These are phyloP conservation scores for Drosophila pseudoananassae DNA, from an alignment of 1,140 invertebrate genomes.

Conservation along the genomic window DNA sequence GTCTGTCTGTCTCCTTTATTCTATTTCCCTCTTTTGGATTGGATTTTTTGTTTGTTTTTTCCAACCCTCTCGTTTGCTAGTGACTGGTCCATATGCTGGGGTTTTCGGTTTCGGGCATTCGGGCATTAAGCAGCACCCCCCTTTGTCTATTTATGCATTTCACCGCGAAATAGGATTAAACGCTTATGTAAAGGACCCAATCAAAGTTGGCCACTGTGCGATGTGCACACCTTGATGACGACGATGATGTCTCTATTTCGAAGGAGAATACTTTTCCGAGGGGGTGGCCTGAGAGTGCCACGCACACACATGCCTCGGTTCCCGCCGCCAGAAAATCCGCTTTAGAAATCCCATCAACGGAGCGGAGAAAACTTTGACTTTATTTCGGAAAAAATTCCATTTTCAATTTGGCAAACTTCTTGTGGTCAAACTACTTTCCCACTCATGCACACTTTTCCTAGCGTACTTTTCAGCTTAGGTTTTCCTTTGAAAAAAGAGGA, in stretches of 20 bases:
- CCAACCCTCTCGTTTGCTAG: constrained; percentile 31
- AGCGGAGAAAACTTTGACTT: constrained; percentile 56
- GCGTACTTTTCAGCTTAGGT: constrained; percentile 38
- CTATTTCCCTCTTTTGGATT: constrained; percentile 9
- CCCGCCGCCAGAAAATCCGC: constrained; percentile 66
- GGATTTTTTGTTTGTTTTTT: constrained; percentile 2
- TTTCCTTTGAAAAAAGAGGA: constrained; percentile 7
- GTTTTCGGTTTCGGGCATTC: constrained; percentile 61
- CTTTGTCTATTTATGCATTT: constrained; percentile 83
- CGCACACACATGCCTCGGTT: constrained; percentile 63
- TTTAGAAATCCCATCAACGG: constrained; percentile 73
- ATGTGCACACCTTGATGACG: constrained; percentile 68
- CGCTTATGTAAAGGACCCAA: constrained; percentile 82
- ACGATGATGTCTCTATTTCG: constrained; percentile 67
- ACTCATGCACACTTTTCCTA: constrained; percentile 23
- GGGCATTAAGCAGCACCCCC: constrained; percentile 56
- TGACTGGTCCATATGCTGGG: constrained; percentile 64
- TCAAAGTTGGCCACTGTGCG: constrained; percentile 70
- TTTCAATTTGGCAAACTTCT: constrained; percentile 73
- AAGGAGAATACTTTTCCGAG: constrained; percentile 3
- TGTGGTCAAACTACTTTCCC: constrained; percentile 49
- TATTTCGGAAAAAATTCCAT: constrained; percentile 64
- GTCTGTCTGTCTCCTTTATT: constrained; percentile 17
- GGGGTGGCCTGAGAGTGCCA: background rate
- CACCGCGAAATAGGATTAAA: constrained; percentile 83